A percentile compares a stretch with the other conserved stretches of the same genome.
phyloP scores from a whole-genome alignment of 1,140 invertebrate genomes.

The Pseudomyrmex dendroicus region DNA sequence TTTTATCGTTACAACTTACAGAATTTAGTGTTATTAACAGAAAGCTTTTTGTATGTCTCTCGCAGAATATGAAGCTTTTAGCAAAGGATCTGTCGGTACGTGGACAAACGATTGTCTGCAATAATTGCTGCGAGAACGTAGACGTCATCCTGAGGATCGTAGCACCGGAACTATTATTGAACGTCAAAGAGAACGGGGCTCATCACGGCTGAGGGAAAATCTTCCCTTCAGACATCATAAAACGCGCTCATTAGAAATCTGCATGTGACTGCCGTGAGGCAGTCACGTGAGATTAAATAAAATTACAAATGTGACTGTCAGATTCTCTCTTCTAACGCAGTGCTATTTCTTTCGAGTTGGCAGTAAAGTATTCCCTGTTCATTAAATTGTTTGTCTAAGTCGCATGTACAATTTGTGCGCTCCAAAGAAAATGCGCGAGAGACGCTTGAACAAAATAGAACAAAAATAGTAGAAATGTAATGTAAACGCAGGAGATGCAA shows the following conservation, averaged over 20 bases:
- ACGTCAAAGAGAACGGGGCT: neutral
- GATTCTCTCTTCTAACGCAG: neutral
- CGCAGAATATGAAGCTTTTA: constrained; percentile 76
- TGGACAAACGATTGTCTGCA: constrained; percentile 67
- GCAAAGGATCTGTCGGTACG: constrained; percentile 70
- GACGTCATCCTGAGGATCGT: constrained; percentile 58
- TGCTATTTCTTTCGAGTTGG: too few species aligned
- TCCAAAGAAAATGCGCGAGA: too few species aligned
- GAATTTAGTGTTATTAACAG: constrained; percentile 7
- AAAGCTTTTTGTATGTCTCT: constrained; percentile 15
- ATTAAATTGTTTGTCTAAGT: too few species aligned
- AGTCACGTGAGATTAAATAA: neutral
- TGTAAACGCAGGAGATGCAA: too few species aligned
- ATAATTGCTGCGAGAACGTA: constrained; percentile 68
- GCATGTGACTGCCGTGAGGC: neutral
- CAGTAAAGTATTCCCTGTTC: too few species aligned
- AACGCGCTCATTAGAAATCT: neutral
- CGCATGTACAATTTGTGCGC: too few species aligned
- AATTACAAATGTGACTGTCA: neutral
- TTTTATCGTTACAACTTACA: too few species aligned
- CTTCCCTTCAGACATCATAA: neutral
- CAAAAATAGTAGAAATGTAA: too few species aligned
- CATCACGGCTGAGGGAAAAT: neutral
- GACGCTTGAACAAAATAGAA: too few species aligned
- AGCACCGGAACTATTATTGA: constrained; percentile 71